A percentile compares a stretch with the other conserved stretches of the same genome.
Conservation (phyloP, 2,888 invertebrate species). For the Adelognathus sp. region DNA sequence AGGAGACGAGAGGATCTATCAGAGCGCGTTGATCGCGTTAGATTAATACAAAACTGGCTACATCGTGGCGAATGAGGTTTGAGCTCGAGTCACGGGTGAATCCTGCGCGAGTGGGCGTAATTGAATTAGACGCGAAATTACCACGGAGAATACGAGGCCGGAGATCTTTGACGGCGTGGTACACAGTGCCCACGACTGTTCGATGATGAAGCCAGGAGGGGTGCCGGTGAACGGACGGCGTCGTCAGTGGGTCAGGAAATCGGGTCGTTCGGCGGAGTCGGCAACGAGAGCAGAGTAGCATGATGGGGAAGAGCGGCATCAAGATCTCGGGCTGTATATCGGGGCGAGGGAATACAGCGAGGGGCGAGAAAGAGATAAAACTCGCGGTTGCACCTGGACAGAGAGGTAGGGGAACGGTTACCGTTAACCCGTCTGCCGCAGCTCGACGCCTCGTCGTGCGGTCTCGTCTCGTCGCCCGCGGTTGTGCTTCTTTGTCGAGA, state of each 20-base stretch:
- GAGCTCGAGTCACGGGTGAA: slow-evolving; percentile 31
- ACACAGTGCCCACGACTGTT: neutral
- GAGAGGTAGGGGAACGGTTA: slow-evolving; percentile 27
- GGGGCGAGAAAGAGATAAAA: slow-evolving; percentile 4
- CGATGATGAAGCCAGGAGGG: neutral
- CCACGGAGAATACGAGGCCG: slow-evolving; percentile 1
- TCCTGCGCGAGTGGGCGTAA: slow-evolving; percentile 34
- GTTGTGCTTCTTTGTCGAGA: slow-evolving; percentile 36
- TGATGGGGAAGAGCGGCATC: slow-evolving; percentile 2
- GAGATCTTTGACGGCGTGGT: neutral
- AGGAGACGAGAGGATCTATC: slow-evolving; percentile 25
- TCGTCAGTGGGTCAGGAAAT: slow-evolving; percentile 66
- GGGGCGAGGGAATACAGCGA: slow-evolving; percentile 12
- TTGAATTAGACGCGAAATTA: slow-evolving; percentile 29
- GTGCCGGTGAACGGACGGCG: slow-evolving; percentile 19
- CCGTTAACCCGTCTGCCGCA: slow-evolving; percentile 59
- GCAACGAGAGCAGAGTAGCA: slow-evolving; percentile 25
- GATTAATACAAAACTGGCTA: slow-evolving; percentile 14
- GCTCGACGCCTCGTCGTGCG: slow-evolving; percentile 37
- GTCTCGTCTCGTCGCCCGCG: slow-evolving; percentile 19
- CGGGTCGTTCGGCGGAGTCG: slow-evolving; percentile 54
- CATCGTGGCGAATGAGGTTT: neutral
- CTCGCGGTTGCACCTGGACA: slow-evolving; percentile 4
- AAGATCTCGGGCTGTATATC: too few relatives aligned
- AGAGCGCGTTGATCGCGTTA: slow-evolving; percentile 31